Percentiles rank a stretch among this genome's conserved stretches.
Conservation (phyloP, 2,797 vertebrate genomes). For the Jordanella pulchra region DNA sequence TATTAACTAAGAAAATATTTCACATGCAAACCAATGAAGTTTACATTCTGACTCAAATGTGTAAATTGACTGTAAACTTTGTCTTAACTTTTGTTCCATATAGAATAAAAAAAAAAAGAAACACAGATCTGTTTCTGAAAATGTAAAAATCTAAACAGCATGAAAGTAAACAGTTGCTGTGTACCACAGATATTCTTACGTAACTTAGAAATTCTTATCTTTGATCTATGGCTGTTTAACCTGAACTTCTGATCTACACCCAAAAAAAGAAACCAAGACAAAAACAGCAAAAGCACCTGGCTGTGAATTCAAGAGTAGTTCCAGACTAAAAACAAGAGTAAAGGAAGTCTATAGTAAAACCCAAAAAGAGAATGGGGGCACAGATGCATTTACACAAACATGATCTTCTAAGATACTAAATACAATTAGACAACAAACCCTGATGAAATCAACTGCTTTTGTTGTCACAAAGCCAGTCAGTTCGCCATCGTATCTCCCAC, state of each 20-base stretch:
- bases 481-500: conserved; percentile 16
- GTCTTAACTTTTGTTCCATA: background rate
- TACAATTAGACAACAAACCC: background rate
- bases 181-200: background rate
- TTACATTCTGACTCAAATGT: background rate
- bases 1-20: background rate
- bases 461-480: conserved; percentile 2
- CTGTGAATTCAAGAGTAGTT: conserved; percentile 7
- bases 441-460: background rate
- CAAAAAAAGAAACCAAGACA: conserved; percentile 13
- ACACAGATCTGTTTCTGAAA: conserved; percentile 1
- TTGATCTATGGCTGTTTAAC: conserved; percentile 17
- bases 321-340: background rate
- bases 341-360: conserved; percentile 1
- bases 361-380: background rate
- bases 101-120: background rate
- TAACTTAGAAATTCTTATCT: background rate
- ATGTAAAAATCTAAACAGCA: background rate
- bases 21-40: background rate
- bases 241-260: conserved; percentile 8
- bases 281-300: conserved; percentile 32
- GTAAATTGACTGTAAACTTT: conserved; percentile 7
- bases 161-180: background rate
- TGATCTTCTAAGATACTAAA: background rate
- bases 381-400: background rate